Percentiles rank a stretch among this genome's conserved stretches.
phyloP scores from a whole-genome alignment of 2,888 invertebrate genomes.

The Scaptomyza cyrtandrae region DNA sequence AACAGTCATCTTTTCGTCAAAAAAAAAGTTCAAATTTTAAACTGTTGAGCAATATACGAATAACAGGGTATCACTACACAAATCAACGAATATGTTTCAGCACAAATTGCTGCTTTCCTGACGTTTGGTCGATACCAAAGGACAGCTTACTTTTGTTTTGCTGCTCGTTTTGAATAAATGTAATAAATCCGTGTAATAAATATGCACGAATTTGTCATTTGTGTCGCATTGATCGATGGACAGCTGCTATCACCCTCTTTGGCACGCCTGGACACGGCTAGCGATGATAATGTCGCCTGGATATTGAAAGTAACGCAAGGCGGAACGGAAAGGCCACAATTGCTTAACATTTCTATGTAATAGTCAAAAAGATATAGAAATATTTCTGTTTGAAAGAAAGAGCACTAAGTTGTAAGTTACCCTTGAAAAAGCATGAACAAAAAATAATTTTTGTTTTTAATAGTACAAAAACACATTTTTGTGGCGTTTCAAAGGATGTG shows the following conservation, averaged over 20 bases:
- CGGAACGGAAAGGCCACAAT: too few relatives aligned
- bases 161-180: not conserved
- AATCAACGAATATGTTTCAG: not conserved
- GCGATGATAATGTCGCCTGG: not conserved
- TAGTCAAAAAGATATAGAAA: too few relatives aligned
- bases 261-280: not conserved
- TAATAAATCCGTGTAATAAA: constrained; percentile 32
- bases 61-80: not conserved
- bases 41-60: too few relatives aligned
- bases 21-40: too few relatives aligned
- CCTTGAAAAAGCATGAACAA: too few relatives aligned
- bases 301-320: constrained; percentile 2
- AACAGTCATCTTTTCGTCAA: too few relatives aligned
- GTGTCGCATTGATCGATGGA: constrained; percentile 37
- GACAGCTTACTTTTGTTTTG: not conserved
- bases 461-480: too few relatives aligned
- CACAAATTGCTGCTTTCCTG: not conserved
- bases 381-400: not conserved
- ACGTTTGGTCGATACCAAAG: not conserved
- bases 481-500: too few relatives aligned
- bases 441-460: too few relatives aligned
- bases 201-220: constrained; percentile 53
- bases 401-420: not conserved
- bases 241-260: constrained; percentile 27
- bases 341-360: constrained; percentile 2